Evolutionary conservation across 2,113 vertebrate genomes (phyloP).

Genomic region (Eurystomus gularis): DNA sequence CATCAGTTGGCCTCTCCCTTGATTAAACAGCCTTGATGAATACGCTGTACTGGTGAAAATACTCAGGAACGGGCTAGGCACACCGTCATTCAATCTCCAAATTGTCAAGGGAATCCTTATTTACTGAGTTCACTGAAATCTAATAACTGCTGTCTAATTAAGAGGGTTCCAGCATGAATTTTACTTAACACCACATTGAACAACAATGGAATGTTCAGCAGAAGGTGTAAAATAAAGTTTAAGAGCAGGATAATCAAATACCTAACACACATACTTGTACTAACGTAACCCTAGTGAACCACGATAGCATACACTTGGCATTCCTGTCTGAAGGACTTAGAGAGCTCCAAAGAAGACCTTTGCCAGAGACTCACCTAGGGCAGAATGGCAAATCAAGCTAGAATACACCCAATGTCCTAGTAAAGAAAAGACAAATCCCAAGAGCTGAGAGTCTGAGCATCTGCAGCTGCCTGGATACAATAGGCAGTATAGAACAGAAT

Average conservation of each 20-base stretch:
- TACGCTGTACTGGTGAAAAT: neutral
- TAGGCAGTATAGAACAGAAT: accelerated
- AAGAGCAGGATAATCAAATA: neutral
- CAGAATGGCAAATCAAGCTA: neutral
- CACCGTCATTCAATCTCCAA: neutral
- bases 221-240: neutral
- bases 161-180: neutral
- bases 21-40: neutral
- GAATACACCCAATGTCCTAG: neutral
- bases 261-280: neutral
- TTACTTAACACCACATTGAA: neutral
- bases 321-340: neutral
- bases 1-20: neutral
- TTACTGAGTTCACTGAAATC: neutral
- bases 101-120: neutral
- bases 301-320: neutral
- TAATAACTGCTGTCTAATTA: neutral
- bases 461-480: neutral
- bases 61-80: neutral
- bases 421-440: neutral
- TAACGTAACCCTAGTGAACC: neutral
- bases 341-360: neutral
- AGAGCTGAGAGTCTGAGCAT: neutral
- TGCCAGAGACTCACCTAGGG: neutral
- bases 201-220: neutral